phyloP scores from a whole-genome alignment of 2,797 vertebrate genomes.

The Odontamblyopus rebecca region DNA sequence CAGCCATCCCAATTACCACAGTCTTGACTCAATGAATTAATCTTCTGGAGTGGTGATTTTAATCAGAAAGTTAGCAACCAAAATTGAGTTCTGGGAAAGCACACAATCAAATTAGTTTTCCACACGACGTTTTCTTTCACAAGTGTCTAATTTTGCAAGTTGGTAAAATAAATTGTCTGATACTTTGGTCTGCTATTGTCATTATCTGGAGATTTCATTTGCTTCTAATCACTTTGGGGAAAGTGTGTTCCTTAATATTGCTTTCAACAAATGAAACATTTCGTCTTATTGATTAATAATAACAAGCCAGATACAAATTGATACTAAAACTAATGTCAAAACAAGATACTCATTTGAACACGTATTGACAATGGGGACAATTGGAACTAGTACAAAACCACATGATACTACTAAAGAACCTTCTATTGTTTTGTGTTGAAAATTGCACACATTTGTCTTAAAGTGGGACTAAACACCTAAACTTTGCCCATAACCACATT shows the following conservation, averaged over 20 bases:
- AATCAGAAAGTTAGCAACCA: neutral
- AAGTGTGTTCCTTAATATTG: neutral
- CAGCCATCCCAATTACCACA: conserved; percentile 7
- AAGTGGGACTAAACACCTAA: too few species aligned
- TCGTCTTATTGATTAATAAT: too few species aligned
- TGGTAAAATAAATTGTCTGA: neutral
- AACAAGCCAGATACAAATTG: too few species aligned
- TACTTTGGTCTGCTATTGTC: neutral
- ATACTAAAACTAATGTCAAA: too few species aligned
- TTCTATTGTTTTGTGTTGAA: too few species aligned
- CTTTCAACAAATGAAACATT: neutral
- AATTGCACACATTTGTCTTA: too few species aligned
- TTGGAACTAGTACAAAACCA: too few species aligned
- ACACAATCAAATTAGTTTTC: conserved; percentile 1
- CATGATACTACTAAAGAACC: too few species aligned
- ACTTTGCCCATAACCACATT: too few species aligned
- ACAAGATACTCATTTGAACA: neutral
- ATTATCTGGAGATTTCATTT: neutral
- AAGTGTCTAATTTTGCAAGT: neutral
- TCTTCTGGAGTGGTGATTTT: conserved; percentile 4
- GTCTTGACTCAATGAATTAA: conserved; percentile 5
- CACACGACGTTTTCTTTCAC: neutral
- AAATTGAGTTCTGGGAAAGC: conserved; percentile 5
- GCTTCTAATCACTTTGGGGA: neutral
- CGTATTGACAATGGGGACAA: neutral